Evolutionary conservation across 2,797 vertebrate genomes (phyloP), one percentile per base, ranked within the genome.

Genomic region (Tolypeutes matacus): DNA sequence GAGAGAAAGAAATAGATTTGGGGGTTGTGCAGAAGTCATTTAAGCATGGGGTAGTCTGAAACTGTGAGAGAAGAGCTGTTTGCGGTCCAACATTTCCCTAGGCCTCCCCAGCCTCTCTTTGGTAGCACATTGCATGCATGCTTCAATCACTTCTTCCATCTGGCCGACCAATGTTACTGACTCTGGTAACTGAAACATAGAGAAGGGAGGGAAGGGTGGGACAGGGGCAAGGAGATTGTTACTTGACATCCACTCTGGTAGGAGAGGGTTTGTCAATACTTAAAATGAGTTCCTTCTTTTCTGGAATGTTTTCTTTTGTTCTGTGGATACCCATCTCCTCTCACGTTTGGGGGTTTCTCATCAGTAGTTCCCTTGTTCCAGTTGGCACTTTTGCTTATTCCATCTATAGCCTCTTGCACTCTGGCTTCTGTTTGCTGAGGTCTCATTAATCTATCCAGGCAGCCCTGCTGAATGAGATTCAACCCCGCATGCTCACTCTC

Each of bases 81-180:
- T 77, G 67, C 82, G 67, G 31, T 67, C 14, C 23, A 9, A 2
- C 9, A 36, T 88, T 67, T 23, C 31, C 29, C 64, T 62, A 23
- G 82, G 11, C 69, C 31, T 72, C 77, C n/a, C 23, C n/a, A 18
- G 0, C 75, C 17, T 2, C 69, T n/a, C 69, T 67, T 62, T 27
- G 39, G 10, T 56, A 3, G 15, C 11, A 12, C 17, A 3, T 78
- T 15, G 5, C 17, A 5, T 1, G 6, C 2, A 3, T 67, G 31
- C 21, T 46, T 36, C 21, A 20, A 13, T 49, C 21, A 29, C 2
- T n/a, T 34, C 23, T 76, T 60, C 29, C 4, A 1, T 51, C 64
- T 58, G 15, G 60, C 36, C 39, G 31, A 10, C 15, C 7, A 29
- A 2, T n/a, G 77, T 34, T 64, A 3, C 39, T 21, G 73, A 17